Conservation (phyloP, 2,797 vertebrate species). For the Falco columbarius region DNA sequence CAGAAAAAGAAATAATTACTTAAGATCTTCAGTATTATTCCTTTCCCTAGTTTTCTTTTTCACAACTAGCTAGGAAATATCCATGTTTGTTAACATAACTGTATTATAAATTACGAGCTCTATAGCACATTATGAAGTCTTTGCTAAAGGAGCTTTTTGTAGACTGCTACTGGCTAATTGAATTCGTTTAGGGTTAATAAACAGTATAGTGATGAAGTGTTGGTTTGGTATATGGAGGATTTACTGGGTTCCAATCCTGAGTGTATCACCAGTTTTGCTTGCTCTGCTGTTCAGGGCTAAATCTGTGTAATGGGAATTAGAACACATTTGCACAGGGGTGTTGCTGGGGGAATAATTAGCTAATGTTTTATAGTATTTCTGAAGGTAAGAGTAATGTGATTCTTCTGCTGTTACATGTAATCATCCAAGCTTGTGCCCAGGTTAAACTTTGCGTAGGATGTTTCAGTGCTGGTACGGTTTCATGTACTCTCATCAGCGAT, state of each 20-base stretch:
- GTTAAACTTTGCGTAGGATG: neutral
- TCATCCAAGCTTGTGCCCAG: neutral
- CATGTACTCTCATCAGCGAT: neutral
- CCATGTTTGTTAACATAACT: neutral
- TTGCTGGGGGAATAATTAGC: neutral
- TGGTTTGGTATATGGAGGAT: neutral
- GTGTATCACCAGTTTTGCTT: conserved; percentile 15
- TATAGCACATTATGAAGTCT: neutral
- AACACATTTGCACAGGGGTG: neutral
- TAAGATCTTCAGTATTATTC: conserved; percentile 32
- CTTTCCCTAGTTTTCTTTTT: conserved; percentile 19
- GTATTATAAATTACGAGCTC: neutral
- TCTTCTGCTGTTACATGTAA: neutral
- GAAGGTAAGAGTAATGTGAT: neutral
- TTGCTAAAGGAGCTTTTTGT: neutral
- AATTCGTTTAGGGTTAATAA: conserved; percentile 5
- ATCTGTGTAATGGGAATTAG: neutral
- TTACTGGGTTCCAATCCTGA: neutral
- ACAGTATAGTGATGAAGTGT: neutral
- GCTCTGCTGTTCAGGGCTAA: neutral
- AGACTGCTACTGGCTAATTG: neutral
- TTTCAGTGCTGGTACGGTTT: neutral
- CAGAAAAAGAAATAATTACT: conserved; percentile 2
- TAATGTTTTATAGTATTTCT: neutral
- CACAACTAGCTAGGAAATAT: conserved; percentile 5